Evolutionary conservation across 2,888 invertebrate genomes (phyloP), one percentile per base, ranked within the genome.

Genomic region (Lacanobia wlatinum): DNA sequence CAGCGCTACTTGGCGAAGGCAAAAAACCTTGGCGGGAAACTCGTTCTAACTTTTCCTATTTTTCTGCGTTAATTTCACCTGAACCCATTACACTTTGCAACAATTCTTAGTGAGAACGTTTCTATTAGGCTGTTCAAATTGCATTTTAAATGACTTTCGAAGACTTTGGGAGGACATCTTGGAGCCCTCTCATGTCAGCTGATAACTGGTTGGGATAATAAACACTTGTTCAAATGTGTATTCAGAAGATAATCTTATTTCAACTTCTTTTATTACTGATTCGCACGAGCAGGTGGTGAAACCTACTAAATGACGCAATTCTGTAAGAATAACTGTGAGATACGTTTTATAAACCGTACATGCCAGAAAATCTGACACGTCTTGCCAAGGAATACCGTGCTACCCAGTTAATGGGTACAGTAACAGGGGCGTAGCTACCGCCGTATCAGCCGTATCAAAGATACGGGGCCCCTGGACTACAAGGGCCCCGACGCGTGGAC

Each of bases 21-120:
- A 93, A 95, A 95, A 95, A 94, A 92, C 92, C 93, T 92, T 92
- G 91, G 90, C 80, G 91, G 91, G 89, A 94, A 96, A 96, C 96
- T 96, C 96, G 93, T 96, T 95, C 92, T 94, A 96, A 96, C 96
- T 96, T 96, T 96, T 95, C 96, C 96, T 96, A 96, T 96, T 96
- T 96, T 96, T 96, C 96, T 96, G 95, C 96, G 96, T 96, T 94
- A 94, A 94, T 95, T 94, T 94, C 93, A 93, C 94, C 94, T 95
- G 96, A 94, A 95, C 95, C 96, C 95, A 96, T 96, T 96, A 96
- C 95, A 95, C 93, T 95, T 95, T 93, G 94, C 94, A 95, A 96
- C 95, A 95, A 92, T 96, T 95, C 95, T 94, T 92, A 92, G 92
- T 93, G 91, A 91, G 92, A 94, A 91, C 91, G 90, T 93, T 94